Evolutionary conservation across 2,888 invertebrate genomes (phyloP).

Genomic region (Oscheius sp.): DNA sequence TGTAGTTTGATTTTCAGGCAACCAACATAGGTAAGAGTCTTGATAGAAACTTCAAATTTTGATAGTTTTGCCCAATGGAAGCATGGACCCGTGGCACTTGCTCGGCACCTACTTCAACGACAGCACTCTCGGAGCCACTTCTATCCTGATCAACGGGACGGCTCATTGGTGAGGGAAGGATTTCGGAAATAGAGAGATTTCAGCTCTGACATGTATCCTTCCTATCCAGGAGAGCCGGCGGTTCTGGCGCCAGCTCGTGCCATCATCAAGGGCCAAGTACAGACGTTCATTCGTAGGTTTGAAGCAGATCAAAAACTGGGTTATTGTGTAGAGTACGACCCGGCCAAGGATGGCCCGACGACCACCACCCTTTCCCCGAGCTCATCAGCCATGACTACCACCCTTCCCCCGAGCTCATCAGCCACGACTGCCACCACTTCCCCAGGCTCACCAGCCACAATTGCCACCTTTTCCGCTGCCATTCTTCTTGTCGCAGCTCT

Average conservation of each 20-base stretch:
- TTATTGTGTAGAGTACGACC: conserved; percentile 13
- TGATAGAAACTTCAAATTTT: too few relatives aligned
- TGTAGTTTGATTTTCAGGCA: conserved; percentile 38
- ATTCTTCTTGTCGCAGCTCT: too few relatives aligned
- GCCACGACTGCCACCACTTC: background rate
- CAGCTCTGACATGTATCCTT: conserved; percentile 66
- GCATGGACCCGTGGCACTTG: conserved; percentile 68
- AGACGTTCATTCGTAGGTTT: conserved; percentile 25
- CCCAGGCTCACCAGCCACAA: background rate
- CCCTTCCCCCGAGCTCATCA: background rate
- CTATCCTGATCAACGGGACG: conserved; percentile 59
- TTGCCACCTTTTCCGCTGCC: too few relatives aligned
- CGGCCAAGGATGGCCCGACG: conserved; percentile 14
- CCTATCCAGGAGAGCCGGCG: conserved; percentile 59
- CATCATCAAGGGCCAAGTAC: conserved; percentile 37
- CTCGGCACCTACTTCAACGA: conserved; percentile 52
- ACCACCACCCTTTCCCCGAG: background rate
- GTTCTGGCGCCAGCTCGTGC: conserved; percentile 56
- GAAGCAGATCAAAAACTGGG: too few relatives aligned
- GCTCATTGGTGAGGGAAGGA: conserved; percentile 52
- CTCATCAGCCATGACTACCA: background rate
- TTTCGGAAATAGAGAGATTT: too few relatives aligned
- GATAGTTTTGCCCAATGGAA: conserved; percentile 64
- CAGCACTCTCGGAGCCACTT: conserved; percentile 16
- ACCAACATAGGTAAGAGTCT: conserved; percentile 44